Conservation (phyloP, 2,113 vertebrate species). For the Coreoperca whiteheadi region DNA sequence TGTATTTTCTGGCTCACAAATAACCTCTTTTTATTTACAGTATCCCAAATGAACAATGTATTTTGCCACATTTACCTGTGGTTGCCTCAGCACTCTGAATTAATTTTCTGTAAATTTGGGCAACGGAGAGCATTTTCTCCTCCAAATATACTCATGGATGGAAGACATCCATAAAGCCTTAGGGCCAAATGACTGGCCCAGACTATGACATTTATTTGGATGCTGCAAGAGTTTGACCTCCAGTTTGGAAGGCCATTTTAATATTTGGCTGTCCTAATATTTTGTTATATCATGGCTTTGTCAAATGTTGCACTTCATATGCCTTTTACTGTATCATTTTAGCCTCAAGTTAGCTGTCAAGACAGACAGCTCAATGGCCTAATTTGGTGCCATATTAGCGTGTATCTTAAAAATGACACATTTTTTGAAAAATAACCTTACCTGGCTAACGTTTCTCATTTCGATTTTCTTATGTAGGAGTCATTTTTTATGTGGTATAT, state of each 20-base stretch:
- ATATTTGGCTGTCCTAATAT: conserved; percentile 40
- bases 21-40: conserved; percentile 49
- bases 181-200: conserved; percentile 47
- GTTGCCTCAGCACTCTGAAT: conserved; percentile 63
- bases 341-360: not conserved
- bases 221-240: conserved; percentile 46
- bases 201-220: conserved; percentile 30
- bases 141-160: conserved; percentile 55
- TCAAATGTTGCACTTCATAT: conserved; percentile 24
- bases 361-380: not conserved
- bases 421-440: not conserved
- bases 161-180: conserved; percentile 58
- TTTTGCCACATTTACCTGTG: conserved; percentile 63
- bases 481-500: not conserved
- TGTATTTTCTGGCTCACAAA: conserved; percentile 34
- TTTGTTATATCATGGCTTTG: conserved; percentile 39
- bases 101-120: conserved; percentile 60
- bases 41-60: conserved; percentile 40
- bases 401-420: not conserved
- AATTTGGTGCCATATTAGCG: not conserved
- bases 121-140: conserved; percentile 34
- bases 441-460: not conserved
- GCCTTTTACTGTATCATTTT: conserved; percentile 10
- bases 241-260: conserved; percentile 47
- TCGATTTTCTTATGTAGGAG: not conserved